Evolutionary conservation across 2,888 invertebrate species (phyloP).

Genomic region (Monochamus alternatus): DNA sequence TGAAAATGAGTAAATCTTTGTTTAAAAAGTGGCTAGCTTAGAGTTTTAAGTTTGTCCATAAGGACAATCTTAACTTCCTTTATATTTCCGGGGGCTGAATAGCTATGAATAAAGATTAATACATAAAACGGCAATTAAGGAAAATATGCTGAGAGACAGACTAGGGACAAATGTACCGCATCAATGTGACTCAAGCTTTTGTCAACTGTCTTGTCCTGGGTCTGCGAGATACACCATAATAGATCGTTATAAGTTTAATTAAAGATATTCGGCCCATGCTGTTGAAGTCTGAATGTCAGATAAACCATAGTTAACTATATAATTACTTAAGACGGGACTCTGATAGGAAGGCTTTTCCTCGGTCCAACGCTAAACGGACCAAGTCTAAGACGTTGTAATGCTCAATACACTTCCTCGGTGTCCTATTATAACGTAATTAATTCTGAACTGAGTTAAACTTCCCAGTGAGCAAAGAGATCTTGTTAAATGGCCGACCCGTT

Average conservation of each 20-base stretch:
- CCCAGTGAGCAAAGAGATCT: too few relatives aligned
- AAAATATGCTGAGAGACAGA: constrained; percentile 3
- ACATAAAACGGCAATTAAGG: constrained; percentile 7
- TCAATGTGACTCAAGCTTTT: neutral
- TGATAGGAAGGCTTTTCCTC: constrained; percentile 37
- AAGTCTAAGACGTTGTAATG: constrained; percentile 19
- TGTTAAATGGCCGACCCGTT: too few relatives aligned
- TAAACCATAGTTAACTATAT: constrained; percentile 37
- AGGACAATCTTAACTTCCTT: neutral
- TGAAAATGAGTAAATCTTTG: too few relatives aligned
- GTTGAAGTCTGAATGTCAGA: constrained; percentile 31
- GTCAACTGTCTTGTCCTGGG: constrained; percentile 28
- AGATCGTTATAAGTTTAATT: constrained; percentile 40
- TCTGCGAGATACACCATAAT: constrained; percentile 29
- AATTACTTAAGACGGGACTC: constrained; percentile 40
- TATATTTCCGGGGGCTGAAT: neutral
- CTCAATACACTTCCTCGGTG: constrained; percentile 11
- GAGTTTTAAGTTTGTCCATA: too few relatives aligned
- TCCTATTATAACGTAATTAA: constrained; percentile 11
- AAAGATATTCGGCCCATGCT: constrained; percentile 31
- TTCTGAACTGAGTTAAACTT: neutral
- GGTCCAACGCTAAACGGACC: constrained; percentile 4
- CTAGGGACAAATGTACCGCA: constrained; percentile 10
- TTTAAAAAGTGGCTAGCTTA: too few relatives aligned
- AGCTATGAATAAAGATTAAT: constrained; percentile 19